These are phyloP conservation scores for Sarcophaga carnaria DNA, from an alignment of 2,888 invertebrate species.

Conservation along the genomic window DNA sequence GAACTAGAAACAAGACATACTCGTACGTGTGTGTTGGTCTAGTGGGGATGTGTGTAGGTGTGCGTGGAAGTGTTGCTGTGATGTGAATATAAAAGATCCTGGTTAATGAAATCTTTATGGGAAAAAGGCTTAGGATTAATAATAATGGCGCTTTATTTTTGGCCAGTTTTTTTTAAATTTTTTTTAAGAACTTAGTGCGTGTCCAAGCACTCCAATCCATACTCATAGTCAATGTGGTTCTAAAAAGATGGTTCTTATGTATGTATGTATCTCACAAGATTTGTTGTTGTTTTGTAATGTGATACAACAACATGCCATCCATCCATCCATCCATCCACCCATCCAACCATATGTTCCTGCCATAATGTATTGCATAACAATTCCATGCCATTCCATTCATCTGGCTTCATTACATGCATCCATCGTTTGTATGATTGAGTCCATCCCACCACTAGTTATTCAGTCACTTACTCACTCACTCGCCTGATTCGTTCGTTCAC, in stretches of 20 bases:
- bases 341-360: not conserved
- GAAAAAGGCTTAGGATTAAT: no score
- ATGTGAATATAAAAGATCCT: conserved; percentile 59
- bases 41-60: not conserved
- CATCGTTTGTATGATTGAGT: not conserved
- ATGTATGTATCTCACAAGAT: no score
- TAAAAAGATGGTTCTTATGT: no score
- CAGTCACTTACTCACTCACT: conserved; percentile 34
- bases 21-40: conserved; percentile 20
- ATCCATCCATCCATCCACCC: conserved; percentile 33
- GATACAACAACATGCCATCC: conserved; percentile 26
- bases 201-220: conserved; percentile 37
- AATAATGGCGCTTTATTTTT: conserved; percentile 18
- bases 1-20: conserved; percentile 59
- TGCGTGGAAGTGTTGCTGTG: conserved; percentile 6
- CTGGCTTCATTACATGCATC: not conserved
- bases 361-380: no score
- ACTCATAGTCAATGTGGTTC: conserved; percentile 1
- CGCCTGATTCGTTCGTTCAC: conserved; percentile 15
- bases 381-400: not conserved
- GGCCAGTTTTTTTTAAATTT: not conserved
- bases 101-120: conserved; percentile 31
- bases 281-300: no score
- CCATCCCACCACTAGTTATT: conserved; percentile 2
- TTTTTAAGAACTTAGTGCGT: not conserved